Conservation (phyloP, 2,888 invertebrate species). For the Ectobius pallidus region DNA sequence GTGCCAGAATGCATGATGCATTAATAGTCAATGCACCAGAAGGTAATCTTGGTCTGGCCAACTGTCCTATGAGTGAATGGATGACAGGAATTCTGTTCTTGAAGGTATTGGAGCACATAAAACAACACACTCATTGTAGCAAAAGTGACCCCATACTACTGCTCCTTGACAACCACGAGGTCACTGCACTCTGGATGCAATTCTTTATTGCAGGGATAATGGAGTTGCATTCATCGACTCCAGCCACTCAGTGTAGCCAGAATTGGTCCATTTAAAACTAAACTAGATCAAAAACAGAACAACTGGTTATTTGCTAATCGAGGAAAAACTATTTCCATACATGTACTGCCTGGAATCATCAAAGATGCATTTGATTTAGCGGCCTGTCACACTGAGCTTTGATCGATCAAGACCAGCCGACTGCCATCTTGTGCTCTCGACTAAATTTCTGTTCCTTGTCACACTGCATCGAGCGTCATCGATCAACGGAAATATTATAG, state of each 20-base stretch:
- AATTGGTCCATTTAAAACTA: conserved; percentile 12
- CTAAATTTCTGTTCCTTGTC: too few relatives aligned
- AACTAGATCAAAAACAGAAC: not conserved
- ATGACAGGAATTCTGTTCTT: too few relatives aligned
- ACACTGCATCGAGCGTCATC: too few relatives aligned
- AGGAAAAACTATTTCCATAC: conserved; percentile 16
- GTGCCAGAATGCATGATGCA: not conserved
- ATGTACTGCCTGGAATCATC: not conserved
- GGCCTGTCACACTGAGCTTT: too few relatives aligned
- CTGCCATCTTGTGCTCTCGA: too few relatives aligned
- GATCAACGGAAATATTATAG: too few relatives aligned
- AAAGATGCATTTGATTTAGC: not conserved
- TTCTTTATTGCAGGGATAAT: conserved; percentile 9
- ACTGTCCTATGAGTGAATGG: too few relatives aligned
- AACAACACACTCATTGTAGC: not conserved
- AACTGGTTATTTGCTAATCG: not conserved
- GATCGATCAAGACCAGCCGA: too few relatives aligned
- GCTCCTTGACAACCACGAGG: conserved; percentile 24
- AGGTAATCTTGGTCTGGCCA: too few relatives aligned
- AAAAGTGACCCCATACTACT: conserved; percentile 14
- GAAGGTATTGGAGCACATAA: not conserved
- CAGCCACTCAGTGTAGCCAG: conserved; percentile 26
- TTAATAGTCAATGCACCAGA: not conserved
- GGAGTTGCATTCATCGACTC: conserved; percentile 21
- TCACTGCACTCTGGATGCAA: conserved; percentile 15